Conservation (phyloP, 2,888 invertebrate genomes). For the Tetranychus piercei region DNA sequence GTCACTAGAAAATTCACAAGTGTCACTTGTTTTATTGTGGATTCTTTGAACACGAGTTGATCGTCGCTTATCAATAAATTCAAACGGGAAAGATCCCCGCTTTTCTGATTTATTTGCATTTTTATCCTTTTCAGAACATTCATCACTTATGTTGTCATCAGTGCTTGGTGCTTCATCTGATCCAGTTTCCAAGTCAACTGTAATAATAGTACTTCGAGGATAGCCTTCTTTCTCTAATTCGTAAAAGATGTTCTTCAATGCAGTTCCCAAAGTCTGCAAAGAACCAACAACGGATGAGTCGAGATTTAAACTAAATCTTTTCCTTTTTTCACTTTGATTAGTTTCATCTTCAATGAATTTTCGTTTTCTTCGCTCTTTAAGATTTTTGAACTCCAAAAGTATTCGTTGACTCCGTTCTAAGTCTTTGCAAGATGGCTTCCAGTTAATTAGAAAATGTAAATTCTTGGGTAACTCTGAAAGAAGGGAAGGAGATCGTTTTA, state of each 20-base stretch:
- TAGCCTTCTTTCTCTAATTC: not conserved
- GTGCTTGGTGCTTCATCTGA: conserved; percentile 9
- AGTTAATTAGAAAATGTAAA: not conserved
- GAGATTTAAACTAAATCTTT: conserved; percentile 11
- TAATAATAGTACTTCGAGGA: not conserved
- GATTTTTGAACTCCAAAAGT: not conserved
- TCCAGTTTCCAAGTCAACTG: not conserved
- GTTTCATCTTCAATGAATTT: conserved; percentile 15
- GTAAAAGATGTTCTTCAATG: not conserved
- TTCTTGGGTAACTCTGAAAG: not conserved
- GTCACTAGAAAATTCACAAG: conserved; percentile 3
- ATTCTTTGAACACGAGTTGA: conserved; percentile 20
- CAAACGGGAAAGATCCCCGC: conserved; percentile 18
- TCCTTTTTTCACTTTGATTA: conserved; percentile 7
- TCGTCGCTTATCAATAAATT: conserved; percentile 22
- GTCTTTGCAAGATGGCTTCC: not conserved
- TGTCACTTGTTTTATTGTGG: conserved; percentile 13
- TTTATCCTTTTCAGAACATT: conserved; percentile 7
- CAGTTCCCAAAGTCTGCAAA: not conserved
- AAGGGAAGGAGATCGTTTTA: conserved; percentile 10
- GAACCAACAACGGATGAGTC: not conserved
- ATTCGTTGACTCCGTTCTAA: not conserved
- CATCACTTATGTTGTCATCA: conserved; percentile 15
- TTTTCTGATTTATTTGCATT: not conserved
- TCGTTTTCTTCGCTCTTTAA: conserved; percentile 14